Percentiles rank a stretch among this genome's conserved stretches.
These are phyloP conservation scores for Mobula birostris DNA, from an alignment of 2,113 vertebrate genomes.

Conservation along the genomic window DNA sequence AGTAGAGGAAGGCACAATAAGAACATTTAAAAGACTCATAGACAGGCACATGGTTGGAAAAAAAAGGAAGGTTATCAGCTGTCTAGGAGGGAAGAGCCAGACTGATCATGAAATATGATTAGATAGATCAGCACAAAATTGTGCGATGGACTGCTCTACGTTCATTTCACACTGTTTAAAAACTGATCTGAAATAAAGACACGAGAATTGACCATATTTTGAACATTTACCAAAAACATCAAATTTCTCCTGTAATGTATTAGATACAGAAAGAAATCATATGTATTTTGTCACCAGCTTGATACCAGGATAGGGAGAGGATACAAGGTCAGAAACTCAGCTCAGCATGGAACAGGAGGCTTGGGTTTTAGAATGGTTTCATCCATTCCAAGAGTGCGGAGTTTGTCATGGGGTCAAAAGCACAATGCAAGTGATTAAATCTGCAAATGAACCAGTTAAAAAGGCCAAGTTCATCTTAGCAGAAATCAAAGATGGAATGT, in stretches of 20 bases:
- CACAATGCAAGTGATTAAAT: background rate
- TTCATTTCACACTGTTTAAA: background rate
- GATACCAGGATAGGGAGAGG: background rate
- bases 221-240: background rate
- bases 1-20: too few species aligned
- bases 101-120: too few species aligned
- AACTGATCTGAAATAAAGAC: background rate
- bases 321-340: background rate
- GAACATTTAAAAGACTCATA: too few species aligned
- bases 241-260: background rate
- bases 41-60: too few species aligned
- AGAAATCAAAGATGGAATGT: background rate
- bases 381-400: background rate
- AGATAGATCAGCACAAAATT: too few species aligned
- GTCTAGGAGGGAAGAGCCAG: too few species aligned
- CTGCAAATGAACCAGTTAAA: background rate
- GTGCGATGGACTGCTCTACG: too few species aligned
- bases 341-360: background rate
- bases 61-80: too few species aligned
- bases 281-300: background rate
- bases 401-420: background rate
- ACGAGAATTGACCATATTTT: background rate
- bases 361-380: background rate
- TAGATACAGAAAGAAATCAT: background rate
- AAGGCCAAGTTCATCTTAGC: background rate